These are phyloP conservation scores for Sorex fumeus DNA, from an alignment of 2,113 vertebrate genomes.

Conservation along the genomic window DNA sequence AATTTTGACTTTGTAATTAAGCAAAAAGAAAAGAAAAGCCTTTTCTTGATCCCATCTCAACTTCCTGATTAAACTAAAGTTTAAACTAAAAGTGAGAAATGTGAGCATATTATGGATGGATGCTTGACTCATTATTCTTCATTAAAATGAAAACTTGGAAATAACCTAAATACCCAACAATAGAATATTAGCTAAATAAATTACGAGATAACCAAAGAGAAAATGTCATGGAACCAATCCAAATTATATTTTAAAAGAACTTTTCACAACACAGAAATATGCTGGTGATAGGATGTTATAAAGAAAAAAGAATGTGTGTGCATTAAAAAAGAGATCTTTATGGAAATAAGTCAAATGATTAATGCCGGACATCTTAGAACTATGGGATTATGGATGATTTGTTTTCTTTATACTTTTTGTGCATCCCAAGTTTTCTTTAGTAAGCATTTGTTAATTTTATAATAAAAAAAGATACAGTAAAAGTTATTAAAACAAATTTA, in stretches of 20 bases:
- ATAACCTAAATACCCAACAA: slow-evolving; percentile 74
- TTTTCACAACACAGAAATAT: slow-evolving; percentile 25
- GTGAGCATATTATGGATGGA: neutral
- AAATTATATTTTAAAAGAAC: slow-evolving; percentile 50
- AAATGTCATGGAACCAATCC: slow-evolving; percentile 38
- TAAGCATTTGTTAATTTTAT: slow-evolving; percentile 71
- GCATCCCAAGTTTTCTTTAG: slow-evolving; percentile 57
- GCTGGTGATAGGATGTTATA: neutral
- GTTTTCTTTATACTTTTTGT: slow-evolving; percentile 52
- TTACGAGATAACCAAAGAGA: slow-evolving; percentile 15
- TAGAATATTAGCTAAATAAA: slow-evolving; percentile 64
- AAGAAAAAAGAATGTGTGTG: neutral
- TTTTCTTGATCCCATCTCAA: neutral
- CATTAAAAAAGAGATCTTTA: neutral
- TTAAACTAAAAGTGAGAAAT: slow-evolving; percentile 48
- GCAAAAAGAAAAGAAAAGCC: neutral
- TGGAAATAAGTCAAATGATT: neutral
- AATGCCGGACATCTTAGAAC: neutral
- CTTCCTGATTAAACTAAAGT: slow-evolving; percentile 45
- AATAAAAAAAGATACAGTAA: slow-evolving; percentile 72
- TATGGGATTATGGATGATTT: neutral
- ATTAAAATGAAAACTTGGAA: slow-evolving; percentile 71
- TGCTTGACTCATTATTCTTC: slow-evolving; percentile 49
- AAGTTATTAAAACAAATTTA: slow-evolving; percentile 78
- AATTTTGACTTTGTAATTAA: slow-evolving; percentile 15